Evolutionary conservation across 2,888 invertebrate species (phyloP), one percentile per base, ranked within the genome.

Genomic region (Sminthurides aquaticus): DNA sequence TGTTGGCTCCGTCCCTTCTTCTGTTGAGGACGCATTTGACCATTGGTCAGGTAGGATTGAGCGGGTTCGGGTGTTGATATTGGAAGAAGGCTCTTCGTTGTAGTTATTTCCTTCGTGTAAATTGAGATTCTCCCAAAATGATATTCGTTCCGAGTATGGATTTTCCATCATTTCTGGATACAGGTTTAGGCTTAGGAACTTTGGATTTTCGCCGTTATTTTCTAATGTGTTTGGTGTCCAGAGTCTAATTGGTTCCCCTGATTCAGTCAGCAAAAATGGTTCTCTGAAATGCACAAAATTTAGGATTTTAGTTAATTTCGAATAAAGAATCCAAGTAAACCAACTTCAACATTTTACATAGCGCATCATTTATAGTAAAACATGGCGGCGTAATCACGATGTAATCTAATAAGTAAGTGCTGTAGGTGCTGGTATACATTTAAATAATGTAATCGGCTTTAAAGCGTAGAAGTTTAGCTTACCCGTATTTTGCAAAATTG

Each of bases 401-500:
- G n/a, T n/a, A n/a, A n/a, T n/a, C n/a, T n/a, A n/a, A 15, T 52
- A 52, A 55, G 5, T 55, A 25, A 55, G 24, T 25, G 22, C 25
- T 55, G 26, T n/a, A 18, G 25, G 22, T 52, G 20, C 52, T 15
- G 18, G 52, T 52, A 15, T 8, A 20, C 18, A 52, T n/a, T n/a
- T 5, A 52, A 52, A 52, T 52, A 52, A 43, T 8, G 22, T 25
- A 11, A 56, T 56, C n/a, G 11, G n/a, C 11, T 18, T 11, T 11
- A 22, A 56, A 11, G 24, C 8, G 15, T 15, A 18, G n/a, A n/a
- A 56, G 48, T 25, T 56, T 8, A n/a, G 54, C 28, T 57, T 68
- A 73, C 73, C 73, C 71, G 20, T 62, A 60, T 18, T 61, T 65
- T 24, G 73, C 73, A 71, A 73, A 73, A 52, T 73, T 73, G 3